Base-by-base conservation (phyloP, 92 coral and sea anemone genomes). In the Epizoanthus scotinus region DNA sequence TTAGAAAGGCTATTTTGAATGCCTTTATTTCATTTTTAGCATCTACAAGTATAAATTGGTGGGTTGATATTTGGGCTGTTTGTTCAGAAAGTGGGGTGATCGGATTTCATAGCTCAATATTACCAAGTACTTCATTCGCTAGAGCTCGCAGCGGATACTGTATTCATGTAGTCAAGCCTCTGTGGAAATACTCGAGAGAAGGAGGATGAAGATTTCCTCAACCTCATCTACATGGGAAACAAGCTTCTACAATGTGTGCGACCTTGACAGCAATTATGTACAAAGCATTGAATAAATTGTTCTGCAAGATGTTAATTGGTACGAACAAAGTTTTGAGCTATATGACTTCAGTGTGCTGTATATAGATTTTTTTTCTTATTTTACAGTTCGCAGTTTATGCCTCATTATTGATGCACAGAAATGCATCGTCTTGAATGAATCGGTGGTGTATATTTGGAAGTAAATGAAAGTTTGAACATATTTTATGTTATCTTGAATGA, bases 101-200 rank as follows among this genome's bases (percentile, higher is more conserved):
- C 38, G 19, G 56, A 50, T 18, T 44, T 73, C 12, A 38, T 34
- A 58, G 66, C 81, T 40, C 15, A 24, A 75, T 75, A 75, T 75
- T 31, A 59, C 22, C 52, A 5, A 67, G 55, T 36, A 28, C 55
- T 75, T 75, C 68, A 75, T 66, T 75, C 67, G 81, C 81, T 57
- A 36, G 81, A 66, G 36, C 29, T 20, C 13, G 22, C 67, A 54
- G 81, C 81, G 57, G 42, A 75, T 75, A 75, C 81, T 19, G 19
- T 20, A 40, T 19, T 58, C 66, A 56, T 73, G 55, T 36, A 38
- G 40, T 75, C 38, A 75, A 75, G 68, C 50, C 61, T 59, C 54
- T 75, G 68, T 75, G 65, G 44, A 38, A 75, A 75, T 59, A 56
- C 81, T 56, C 38, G 53, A 59, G 81, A 40, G 47, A 59, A 14